A percentile compares a stretch with the other conserved stretches of the same genome.
Conservation (phyloP, 2,797 vertebrate species). For the Halcyon leucocephala region DNA sequence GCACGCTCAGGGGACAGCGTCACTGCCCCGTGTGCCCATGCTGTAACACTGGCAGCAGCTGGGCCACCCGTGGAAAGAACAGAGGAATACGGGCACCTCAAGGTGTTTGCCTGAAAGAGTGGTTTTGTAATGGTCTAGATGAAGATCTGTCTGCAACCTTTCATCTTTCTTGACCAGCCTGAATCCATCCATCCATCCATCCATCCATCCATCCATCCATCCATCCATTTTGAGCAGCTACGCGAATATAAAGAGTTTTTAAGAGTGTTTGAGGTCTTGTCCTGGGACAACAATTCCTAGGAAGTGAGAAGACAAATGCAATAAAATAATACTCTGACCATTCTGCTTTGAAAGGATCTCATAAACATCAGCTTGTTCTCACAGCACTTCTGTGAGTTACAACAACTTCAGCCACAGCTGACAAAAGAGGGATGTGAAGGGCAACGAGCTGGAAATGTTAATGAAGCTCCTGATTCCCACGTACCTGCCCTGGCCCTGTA, state of each 20-base stretch:
- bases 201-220: not conserved
- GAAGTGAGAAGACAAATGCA: not conserved
- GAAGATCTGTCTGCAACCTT: not conserved
- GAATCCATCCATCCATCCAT: not conserved
- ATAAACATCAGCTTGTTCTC: not conserved
- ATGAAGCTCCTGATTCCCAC: not conserved
- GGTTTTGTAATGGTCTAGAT: not conserved
- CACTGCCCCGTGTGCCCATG: not conserved
- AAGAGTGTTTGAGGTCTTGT: not conserved
- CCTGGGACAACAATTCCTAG: accelerated
- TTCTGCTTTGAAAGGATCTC: not conserved
- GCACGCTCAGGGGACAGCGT: not conserved
- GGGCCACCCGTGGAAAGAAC: not conserved
- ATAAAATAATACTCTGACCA: not conserved
- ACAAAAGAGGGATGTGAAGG: slow-evolving; percentile 20
- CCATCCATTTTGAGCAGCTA: not conserved
- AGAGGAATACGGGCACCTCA: not conserved
- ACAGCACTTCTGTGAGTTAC: not conserved
- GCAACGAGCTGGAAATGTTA: not conserved
- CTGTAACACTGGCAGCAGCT: not conserved
- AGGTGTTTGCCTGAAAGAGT: not conserved
- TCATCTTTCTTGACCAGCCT: not conserved
- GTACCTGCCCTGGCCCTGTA: not conserved
- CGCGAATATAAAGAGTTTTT: not conserved
- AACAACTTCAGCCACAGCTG: not conserved